Evolutionary conservation across 2,888 invertebrate genomes (phyloP).

Genomic region (Thysanoteuthis rhombus): DNA sequence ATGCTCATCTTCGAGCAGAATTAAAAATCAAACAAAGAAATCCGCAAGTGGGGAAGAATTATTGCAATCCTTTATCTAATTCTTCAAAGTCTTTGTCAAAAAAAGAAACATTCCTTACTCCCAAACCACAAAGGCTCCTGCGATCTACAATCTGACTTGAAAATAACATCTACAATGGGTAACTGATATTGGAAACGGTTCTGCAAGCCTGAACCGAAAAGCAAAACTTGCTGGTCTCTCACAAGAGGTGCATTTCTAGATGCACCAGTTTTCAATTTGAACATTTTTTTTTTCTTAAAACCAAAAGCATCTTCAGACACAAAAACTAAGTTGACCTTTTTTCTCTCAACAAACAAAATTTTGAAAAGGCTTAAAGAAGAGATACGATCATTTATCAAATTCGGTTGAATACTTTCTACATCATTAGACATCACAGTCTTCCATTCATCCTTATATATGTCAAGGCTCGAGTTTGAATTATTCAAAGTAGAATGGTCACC

Average conservation of each 20-base stretch:
- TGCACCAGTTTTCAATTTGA: not conserved
- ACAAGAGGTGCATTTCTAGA: not conserved
- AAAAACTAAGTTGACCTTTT: not conserved
- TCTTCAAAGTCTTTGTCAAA: no score
- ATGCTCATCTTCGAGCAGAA: not conserved
- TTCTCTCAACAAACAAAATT: not conserved
- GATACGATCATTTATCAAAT: not conserved
- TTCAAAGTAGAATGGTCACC: not conserved
- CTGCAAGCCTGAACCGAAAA: not conserved
- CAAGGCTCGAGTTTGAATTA: not conserved
- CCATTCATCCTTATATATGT: not conserved
- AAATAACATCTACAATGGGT: not conserved
- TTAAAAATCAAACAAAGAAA: not conserved
- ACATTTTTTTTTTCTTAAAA: no score
- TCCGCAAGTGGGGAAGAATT: not conserved
- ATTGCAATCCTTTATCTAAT: not conserved
- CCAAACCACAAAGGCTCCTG: not conserved
- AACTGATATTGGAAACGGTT: not conserved
- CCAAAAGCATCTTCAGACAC: not conserved
- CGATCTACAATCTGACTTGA: not conserved
- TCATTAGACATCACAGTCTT: no score
- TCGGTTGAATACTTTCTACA: not conserved
- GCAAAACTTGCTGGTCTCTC: not conserved
- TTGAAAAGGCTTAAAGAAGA: not conserved
- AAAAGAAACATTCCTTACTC: not conserved